Percentiles rank a stretch among this genome's conserved stretches.
Evolutionary conservation across 2,113 vertebrate genomes (phyloP).

Genomic region (Paratilapia polleni): DNA sequence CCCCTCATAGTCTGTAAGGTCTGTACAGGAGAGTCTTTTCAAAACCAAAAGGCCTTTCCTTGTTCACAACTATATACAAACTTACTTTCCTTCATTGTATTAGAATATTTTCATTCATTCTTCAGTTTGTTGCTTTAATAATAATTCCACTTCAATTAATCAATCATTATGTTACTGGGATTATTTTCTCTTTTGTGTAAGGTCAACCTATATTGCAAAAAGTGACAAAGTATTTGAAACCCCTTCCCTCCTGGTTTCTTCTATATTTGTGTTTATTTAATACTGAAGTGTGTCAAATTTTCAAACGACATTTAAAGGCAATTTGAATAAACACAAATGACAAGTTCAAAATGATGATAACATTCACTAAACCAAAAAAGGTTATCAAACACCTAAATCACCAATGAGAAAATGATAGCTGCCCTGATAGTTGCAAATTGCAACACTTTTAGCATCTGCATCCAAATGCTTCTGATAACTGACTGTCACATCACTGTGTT

Average conservation of each 20-base stretch:
- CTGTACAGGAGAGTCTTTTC: neutral
- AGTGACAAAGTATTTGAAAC: rapidly evolving
- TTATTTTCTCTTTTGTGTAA: too few species aligned
- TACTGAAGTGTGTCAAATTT: neutral
- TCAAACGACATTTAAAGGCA: too few species aligned
- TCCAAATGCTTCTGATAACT: too few species aligned
- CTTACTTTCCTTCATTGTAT: neutral
- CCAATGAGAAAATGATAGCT: too few species aligned
- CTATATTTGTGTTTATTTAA: rapidly evolving
- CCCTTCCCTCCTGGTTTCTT: neutral
- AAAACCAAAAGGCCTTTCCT: neutral
- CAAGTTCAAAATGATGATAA: too few species aligned
- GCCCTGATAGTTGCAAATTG: too few species aligned
- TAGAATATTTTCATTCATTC: neutral
- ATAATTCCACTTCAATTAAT: neutral
- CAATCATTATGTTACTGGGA: neutral
- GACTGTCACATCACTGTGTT: too few species aligned
- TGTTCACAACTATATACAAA: neutral
- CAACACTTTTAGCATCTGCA: too few species aligned
- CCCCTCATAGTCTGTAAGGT: neutral
- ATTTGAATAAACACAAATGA: too few species aligned
- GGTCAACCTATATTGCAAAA: neutral
- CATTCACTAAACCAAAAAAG: too few species aligned
- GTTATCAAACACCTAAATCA: too few species aligned
- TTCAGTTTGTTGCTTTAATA: neutral